Evolutionary conservation across 2,888 invertebrate genomes (phyloP), one percentile per base, ranked within the genome.

Genomic region (Machimus rusticus): DNA sequence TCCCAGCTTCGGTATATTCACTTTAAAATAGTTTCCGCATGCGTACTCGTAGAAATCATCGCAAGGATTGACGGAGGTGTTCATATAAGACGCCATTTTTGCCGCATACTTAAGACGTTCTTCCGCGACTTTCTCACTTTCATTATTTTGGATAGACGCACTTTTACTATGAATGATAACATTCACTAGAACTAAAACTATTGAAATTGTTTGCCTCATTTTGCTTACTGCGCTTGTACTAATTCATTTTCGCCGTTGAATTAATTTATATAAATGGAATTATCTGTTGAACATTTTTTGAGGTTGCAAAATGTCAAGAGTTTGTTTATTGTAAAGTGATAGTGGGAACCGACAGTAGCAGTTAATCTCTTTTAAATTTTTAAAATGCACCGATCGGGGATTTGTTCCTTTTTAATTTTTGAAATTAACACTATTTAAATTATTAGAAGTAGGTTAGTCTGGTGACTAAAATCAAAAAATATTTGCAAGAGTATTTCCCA

Each of bases 311-410:
- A 66, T 66, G 66, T 66, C 66, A 66, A 66, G 66, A 66, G 28
- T 12, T 23, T 19, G 9, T 57, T 9, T 57, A 19, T 19, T n/a
- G 57, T 39, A 39, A 19, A 66, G 3, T 23, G 66, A 66, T 66
- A 66, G 55, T 55, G 8, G 8, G 55, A 55, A 28, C 2, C 8
- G 9, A 23, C 28, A 66, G 9, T 28, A 3, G 66, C 28, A 94
- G 95, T 88, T 99, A 97, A 93, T n/a, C 46, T 51, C 2, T 51
- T 14, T 51, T n/a, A n/a, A 51, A n/a, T n/a, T 51, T 51, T n/a
- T 51, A n/a, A 19, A 51, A 51, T 19, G 8, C 51, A 51, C 6
- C n/a, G 2, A 19, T 16, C 5, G 51, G 51, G 51, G 51, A 51
- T 51, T 51, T 51, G 1, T 51, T 6, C 0, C 4, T 51, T 51